These are phyloP conservation scores for Drosophila falleni DNA, from an alignment of 2,888 invertebrate species.

Conservation along the genomic window DNA sequence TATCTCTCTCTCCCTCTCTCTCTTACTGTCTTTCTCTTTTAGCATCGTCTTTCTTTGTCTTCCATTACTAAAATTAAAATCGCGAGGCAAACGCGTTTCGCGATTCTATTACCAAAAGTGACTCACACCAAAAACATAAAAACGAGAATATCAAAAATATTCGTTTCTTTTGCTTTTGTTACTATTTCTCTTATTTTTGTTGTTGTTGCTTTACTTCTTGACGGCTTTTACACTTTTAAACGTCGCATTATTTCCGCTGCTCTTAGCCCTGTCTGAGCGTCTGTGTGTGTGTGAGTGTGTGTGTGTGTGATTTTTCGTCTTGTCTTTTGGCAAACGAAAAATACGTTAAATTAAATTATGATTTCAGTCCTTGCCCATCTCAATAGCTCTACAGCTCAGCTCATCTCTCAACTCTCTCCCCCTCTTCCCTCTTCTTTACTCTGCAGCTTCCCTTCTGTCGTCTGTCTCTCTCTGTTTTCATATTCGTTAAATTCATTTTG, in stretches of 20 bases:
- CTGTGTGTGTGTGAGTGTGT: constrained; percentile 46
- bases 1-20: constrained; percentile 3
- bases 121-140: constrained; percentile 57
- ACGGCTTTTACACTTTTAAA: constrained; percentile 79
- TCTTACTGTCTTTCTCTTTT: constrained; percentile 10
- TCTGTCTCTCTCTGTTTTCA: constrained; percentile 47
- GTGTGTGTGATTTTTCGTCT: constrained; percentile 65
- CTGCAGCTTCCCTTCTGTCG: neutral
- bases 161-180: constrained; percentile 14
- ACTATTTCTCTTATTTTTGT: constrained; percentile 17
- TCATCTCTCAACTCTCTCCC: neutral
- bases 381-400: constrained; percentile 10
- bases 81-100: constrained; percentile 68
- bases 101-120: constrained; percentile 81
- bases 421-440: neutral
- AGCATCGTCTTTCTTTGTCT: constrained; percentile 65
- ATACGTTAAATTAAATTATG: constrained; percentile 81
- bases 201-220: constrained; percentile 50
- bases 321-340: constrained; percentile 74
- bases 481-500: constrained; percentile 73
- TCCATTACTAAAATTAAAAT: constrained; percentile 82
- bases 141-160: constrained; percentile 8
- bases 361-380: constrained; percentile 59
- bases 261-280: constrained; percentile 48
- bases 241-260: constrained; percentile 79